Evolutionary conservation across 2,888 invertebrate genomes (phyloP), one percentile per base, ranked within the genome.

Genomic region (Tholera decimalis): DNA sequence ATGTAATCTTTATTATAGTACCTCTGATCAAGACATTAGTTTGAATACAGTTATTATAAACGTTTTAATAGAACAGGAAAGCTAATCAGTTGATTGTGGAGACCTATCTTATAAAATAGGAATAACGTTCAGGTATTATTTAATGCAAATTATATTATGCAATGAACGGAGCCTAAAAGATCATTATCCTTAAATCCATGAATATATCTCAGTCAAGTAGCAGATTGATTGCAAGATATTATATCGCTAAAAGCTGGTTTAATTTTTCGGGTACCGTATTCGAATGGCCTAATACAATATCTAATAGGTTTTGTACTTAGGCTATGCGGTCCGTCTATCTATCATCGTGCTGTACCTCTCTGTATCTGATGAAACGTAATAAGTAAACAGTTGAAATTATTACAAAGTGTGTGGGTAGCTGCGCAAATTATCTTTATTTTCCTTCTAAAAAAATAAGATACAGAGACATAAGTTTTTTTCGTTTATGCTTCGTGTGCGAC

Each of bases 31-130:
- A 57, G 51, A 59, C 30, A 53, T 66, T 44, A 58, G n/a, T 13
- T 61, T 47, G 49, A 58, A 64, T 53, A 44, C 37, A 43, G 30
- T 50, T 68, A 69, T 55, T 51, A 11, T 8, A 49, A 63, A 24
- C 58, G 33, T 53, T 62, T 51, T 50, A 62, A 53, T 46, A 57
- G 26, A 58, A 77, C 62, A 26, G 53, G 58, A 51, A 39, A 50
- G 13, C 55, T 55, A 54, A 62, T 77, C 59, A 63, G 53, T 56
- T 59, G 18, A 33, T 18, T 63, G 18, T 30, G 9, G 9, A 35
- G 65, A 56, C 58, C 77, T 65, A 73, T 76, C 55, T 75, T 22
- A 44, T 24, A 46, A 30, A 24, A 41, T 59, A 24, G 13, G 9
- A 35, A 53, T 43, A 50, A 39, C 22, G 37, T 43, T 58, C 37